Evolutionary conservation across 23 tunicate species (phyloP).

Genomic region (Ciona savignyi): DNA sequence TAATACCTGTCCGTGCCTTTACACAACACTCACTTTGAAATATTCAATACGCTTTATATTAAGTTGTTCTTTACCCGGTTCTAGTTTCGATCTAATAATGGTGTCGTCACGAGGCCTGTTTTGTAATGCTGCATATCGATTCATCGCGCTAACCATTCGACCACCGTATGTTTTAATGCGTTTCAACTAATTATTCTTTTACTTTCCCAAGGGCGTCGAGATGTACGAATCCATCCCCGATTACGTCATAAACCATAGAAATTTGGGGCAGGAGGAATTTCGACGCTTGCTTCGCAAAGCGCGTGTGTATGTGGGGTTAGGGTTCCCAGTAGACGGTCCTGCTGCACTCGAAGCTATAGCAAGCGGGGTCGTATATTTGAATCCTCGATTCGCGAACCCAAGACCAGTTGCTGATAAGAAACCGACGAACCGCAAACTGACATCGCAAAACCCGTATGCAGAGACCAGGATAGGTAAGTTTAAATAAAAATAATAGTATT

Average conservation of each 20-base stretch:
- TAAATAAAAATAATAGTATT: no score
- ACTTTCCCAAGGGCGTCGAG: not conserved
- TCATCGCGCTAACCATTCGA: no score
- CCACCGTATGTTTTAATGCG: no score
- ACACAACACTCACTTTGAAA: no score
- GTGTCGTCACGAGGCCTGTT: no score
- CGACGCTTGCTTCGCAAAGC: slow-evolving; percentile 38
- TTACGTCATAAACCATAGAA: slow-evolving; percentile 78
- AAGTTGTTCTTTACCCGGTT: no score
- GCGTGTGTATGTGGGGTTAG: slow-evolving; percentile 66
- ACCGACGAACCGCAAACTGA: slow-evolving; percentile 67
- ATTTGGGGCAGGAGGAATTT: slow-evolving; percentile 48
- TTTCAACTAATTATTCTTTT: no score
- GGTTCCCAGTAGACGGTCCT: slow-evolving; percentile 90
- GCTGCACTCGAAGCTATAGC: slow-evolving; percentile 93
- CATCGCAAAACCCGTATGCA: slow-evolving; percentile 89
- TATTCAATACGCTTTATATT: no score
- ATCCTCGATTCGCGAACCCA: slow-evolving; percentile 69
- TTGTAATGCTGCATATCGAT: no score
- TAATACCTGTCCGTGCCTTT: no score
- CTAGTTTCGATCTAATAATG: no score
- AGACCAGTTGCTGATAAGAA: slow-evolving; percentile 25
- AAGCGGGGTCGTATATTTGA: slow-evolving; percentile 72
- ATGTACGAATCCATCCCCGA: slow-evolving; percentile 18
- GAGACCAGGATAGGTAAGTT: slow-evolving; percentile 49